Percentiles rank a stretch among this genome's conserved stretches.
phyloP scores from a whole-genome alignment of 2,113 vertebrate genomes.

The Lepus timidus region DNA sequence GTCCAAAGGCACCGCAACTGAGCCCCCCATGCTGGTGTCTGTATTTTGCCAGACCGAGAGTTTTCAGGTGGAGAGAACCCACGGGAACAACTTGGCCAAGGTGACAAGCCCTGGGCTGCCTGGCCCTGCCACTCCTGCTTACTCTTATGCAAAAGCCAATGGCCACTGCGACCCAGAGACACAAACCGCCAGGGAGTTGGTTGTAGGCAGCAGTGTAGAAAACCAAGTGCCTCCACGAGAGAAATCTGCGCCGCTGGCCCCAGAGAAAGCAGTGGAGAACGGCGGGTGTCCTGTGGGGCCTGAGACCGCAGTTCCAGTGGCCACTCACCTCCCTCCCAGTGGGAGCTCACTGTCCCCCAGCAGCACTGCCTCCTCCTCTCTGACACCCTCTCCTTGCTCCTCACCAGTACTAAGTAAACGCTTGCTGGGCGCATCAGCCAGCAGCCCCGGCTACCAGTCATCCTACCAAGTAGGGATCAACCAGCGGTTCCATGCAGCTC shows the following conservation, averaged over 20 bases:
- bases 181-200: constrained; percentile 64
- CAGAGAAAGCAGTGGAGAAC: constrained; percentile 89
- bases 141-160: constrained; percentile 89
- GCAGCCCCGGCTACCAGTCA: constrained; percentile 93
- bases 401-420: constrained; percentile 94
- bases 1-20: constrained; percentile 81
- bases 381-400: constrained; percentile 96
- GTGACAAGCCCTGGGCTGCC: background rate
- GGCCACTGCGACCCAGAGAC: constrained; percentile 88
- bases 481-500: constrained; percentile 96
- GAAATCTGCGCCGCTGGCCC: constrained; percentile 76
- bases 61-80: constrained; percentile 82
- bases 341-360: constrained; percentile 90
- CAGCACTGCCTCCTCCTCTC: constrained; percentile 95
- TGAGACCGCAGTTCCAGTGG: constrained; percentile 80
- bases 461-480: constrained; percentile 97
- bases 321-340: constrained; percentile 85
- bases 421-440: constrained; percentile 88
- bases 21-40: constrained; percentile 78
- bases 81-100: constrained; percentile 60
- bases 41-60: constrained; percentile 91
- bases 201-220: constrained; percentile 63
- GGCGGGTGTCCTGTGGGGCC: constrained; percentile 84
- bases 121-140: constrained; percentile 76
- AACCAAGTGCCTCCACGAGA: constrained; percentile 79